Conservation (phyloP, 1,140 invertebrate species). For the Trichomalopsis sarcophagae region DNA sequence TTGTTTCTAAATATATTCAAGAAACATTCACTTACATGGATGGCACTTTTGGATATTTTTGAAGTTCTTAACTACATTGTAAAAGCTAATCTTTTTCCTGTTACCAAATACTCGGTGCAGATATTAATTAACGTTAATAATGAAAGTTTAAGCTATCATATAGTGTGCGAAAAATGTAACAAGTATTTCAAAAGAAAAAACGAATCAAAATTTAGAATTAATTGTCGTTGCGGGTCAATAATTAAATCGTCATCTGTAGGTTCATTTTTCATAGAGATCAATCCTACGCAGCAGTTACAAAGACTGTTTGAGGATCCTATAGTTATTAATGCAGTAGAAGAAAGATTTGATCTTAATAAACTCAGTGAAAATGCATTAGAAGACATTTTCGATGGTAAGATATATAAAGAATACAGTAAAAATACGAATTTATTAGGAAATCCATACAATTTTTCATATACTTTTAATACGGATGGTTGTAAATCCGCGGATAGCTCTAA, state of each 20-base stretch:
- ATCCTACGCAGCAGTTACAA: background rate
- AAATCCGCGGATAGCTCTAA: no score
- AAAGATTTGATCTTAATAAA: constrained; percentile 22
- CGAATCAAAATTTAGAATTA: background rate
- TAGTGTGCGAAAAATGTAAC: background rate
- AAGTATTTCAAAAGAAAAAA: background rate
- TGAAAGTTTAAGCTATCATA: background rate
- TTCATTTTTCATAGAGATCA: constrained; percentile 1
- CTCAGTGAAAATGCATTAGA: constrained; percentile 12
- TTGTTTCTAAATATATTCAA: no score
- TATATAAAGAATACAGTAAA: no score
- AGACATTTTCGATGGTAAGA: constrained; percentile 48
- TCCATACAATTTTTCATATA: no score
- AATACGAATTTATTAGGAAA: no score
- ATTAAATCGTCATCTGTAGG: background rate
- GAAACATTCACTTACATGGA: no score
- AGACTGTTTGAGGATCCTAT: background rate
- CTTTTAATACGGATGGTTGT: no score
- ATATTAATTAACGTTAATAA: background rate
- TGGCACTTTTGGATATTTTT: no score
- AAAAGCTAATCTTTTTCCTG: background rate
- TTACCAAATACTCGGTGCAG: background rate
- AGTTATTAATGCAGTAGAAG: constrained; percentile 18
- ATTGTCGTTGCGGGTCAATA: background rate
- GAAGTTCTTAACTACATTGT: background rate